Base-by-base conservation (phyloP, 2,888 invertebrate species). In the Melieria picta region DNA sequence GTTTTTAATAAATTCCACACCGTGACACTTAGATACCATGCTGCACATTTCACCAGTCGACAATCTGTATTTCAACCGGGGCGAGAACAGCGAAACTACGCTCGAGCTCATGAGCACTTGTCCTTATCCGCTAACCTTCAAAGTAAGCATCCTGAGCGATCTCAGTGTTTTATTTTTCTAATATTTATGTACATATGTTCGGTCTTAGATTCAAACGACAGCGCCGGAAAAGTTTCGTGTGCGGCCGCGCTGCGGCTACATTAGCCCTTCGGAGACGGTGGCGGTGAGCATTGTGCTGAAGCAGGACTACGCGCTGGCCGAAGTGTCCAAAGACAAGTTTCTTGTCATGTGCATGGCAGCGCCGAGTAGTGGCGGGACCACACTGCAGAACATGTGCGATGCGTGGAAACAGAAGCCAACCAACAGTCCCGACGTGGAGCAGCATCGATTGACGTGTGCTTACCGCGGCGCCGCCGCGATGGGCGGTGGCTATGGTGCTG, bases 171-270 rank as follows among this genome's bases (percentile, higher is more conserved):
- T 48, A 47, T 58, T 10, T 5, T 50, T 62, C 46, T 65, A 13
- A 65, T n/a, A 13, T 30, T 56, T 46, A n/a, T 47, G 11, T 4
- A 30, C 30, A 10, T 57, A n/a, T 67, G 9, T 45, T 13, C n/a
- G n/a, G n/a, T n/a, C 89, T 63, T 88, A 98, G 93, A 93, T 98
- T 75, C 94, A 98, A 87, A 98, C 98, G 11, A 98, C 98, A 4
- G 94, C 97, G 0, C 98, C 98, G 0, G 96, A 97, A 80, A 97
- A 97, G 86, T 98, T 96, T 87, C 89, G 96, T 47, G 98, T 99
- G 1, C 90, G 95, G 67, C 98, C 97, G 0, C 96, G 95, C 79
- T 91, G 93, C 6, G 97, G 97, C 0, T 88, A 91, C 6, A 84
- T 98, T 66, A 87, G 89, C 2, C 90, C 92, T 0, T 91, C 92